phyloP scores from a whole-genome alignment of 2,888 invertebrate species.

The Coelogynopora nodosa region DNA sequence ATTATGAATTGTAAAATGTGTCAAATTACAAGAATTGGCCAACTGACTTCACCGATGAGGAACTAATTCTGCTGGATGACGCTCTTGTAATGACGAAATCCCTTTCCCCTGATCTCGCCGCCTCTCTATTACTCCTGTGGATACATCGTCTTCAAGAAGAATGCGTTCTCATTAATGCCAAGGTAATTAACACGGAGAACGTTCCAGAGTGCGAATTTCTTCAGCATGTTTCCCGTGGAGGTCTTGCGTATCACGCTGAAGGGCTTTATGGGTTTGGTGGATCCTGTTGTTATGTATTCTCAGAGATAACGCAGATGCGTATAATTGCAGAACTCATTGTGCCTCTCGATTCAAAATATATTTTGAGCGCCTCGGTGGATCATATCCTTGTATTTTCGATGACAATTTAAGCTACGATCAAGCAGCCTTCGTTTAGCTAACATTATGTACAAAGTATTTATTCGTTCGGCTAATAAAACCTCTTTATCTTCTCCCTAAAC shows the following conservation, averaged over 20 bases:
- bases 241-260: background rate
- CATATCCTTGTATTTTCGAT: background rate
- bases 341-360: background rate
- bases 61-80: background rate
- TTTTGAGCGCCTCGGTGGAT: background rate
- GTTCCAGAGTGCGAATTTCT: background rate
- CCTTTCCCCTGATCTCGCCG: background rate
- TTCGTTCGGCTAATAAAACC: background rate
- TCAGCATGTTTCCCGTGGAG: background rate
- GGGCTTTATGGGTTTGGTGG: background rate
- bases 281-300: background rate
- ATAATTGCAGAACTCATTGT: background rate
- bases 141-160: background rate
- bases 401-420: background rate
- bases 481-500: too few relatives aligned
- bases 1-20: background rate
- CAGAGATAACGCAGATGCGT: background rate
- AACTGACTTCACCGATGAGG: background rate
- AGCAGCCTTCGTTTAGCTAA: background rate
- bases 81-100: background rate
- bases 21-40: background rate
- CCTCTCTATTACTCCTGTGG: background rate
- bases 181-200: background rate
- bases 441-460: background rate
- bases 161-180: too few relatives aligned